Conservation (phyloP, 53 echinoderm and acorn worm species). For the Hippasteria phrygiana region DNA sequence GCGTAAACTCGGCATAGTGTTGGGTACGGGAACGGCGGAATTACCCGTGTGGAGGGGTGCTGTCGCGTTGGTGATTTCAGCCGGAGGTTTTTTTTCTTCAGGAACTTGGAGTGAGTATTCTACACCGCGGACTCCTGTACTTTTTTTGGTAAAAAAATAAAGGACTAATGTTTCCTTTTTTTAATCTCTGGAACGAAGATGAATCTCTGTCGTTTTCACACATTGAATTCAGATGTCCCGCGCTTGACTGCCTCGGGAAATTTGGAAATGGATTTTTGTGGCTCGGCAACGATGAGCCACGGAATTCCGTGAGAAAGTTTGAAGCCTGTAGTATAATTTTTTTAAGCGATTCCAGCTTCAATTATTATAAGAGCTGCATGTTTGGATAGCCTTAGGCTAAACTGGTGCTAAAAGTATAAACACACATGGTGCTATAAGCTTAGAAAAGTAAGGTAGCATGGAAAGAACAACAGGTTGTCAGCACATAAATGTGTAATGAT, state of each 20-base stretch:
- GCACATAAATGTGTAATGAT: too few species aligned
- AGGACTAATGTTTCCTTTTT: not conserved
- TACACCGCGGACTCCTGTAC: not conserved
- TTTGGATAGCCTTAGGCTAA: too few species aligned
- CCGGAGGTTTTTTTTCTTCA: not conserved
- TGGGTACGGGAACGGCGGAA: constrained; percentile 21
- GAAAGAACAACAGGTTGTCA: too few species aligned
- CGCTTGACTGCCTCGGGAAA: not conserved
- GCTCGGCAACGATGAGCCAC: too few species aligned
- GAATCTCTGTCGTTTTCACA: constrained; percentile 4
- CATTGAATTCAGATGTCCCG: not conserved
- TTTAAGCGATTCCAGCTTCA: too few species aligned
- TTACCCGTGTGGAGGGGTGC: constrained; percentile 13
- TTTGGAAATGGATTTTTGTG: not conserved
- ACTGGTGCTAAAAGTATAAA: too few species aligned
- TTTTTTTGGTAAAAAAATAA: not conserved
- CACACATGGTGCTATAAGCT: too few species aligned
- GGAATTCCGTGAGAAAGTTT: too few species aligned
- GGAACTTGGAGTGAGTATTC: not conserved
- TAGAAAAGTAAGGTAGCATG: too few species aligned
- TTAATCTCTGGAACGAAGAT: not conserved
- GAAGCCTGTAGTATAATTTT: too few species aligned
- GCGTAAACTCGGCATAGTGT: constrained; percentile 47
- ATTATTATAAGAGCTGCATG: too few species aligned
- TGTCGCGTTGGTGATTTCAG: not conserved